Evolutionary conservation across 2,888 invertebrate genomes (phyloP), one percentile per base, ranked within the genome.

Genomic region (Nesidiocoris tenuis): DNA sequence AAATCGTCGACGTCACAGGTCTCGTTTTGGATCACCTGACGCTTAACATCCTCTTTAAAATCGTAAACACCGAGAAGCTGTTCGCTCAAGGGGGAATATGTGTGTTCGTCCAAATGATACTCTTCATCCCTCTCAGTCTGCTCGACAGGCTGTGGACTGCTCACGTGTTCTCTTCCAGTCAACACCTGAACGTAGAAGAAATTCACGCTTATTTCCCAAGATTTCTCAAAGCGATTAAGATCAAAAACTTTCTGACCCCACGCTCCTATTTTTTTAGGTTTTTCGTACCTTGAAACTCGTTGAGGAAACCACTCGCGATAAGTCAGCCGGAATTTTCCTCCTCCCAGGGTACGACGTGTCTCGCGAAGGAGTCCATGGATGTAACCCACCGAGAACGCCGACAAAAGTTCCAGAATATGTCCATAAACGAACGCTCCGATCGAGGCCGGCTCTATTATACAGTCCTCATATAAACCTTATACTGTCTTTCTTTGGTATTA

Each of bases 351-450:
- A 21, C 5, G 19, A 1, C n/a, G 55, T 57, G 17, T 55, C 57
- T 72, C 22, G 25, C 21, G 23, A 18, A 57, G 86, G 85, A 23
- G 84, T 84, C 90, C 90, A 92, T 0, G 87, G 85, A 80, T 87
- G 85, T 80, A 88, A 88, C 70, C 91, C 89, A 71, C 94, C 94
- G 79, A 94, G 85, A 2, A 92, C 77, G 18, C 79, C 80, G 1
- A 80, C 71, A 64, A 78, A 80, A 21, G 87, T 86, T 54, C 93
- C 93, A 59, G 89, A 87, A 76, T 91, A 82, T 0, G 89, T 89
- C 93, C 93, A 93, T 82, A 92, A 84, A 74, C 93, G 87, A 76
- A 90, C 90, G 65, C 90, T 90, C 82, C 87, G 89, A 84, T 92
- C 92, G 74, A 87, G 86, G 80, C 91, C 90, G 78, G 89, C 86